Base-by-base conservation (phyloP, 2,888 invertebrate species). In the Gastrophysa polygoni region DNA sequence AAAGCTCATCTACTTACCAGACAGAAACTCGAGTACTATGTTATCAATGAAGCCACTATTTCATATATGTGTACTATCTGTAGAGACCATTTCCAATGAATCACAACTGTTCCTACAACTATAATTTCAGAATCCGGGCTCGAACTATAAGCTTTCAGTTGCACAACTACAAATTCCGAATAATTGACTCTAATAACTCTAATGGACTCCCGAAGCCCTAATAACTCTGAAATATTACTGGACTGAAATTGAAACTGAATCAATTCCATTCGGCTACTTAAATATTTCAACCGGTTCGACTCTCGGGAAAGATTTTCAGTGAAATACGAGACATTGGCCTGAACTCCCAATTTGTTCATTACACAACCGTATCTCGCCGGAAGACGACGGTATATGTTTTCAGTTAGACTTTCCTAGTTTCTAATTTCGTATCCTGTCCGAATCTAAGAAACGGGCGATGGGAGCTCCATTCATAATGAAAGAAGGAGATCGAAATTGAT, bases 271-370 rank as follows among this genome's bases (percentile, higher is more conserved):
- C 46, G 46, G 21, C 14, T 43, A 43, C 54, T 43, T 54, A 4
- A 43, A 43, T 43, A 43, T 43, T 54, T 49, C 49, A 49, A 8
- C 34, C 34, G 38, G 7, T 29, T 52, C 52, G 21, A n/a, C 21
- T 24, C 24, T 20, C 1, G 17, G 14, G 24, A 6, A 54, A 43
- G 38, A 44, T 54, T 43, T 54, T 52, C 51, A n/a, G 43, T 34
- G 43, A 10, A 54, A 54, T 54, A 16, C 38, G 43, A 54, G 14
- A 43, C 24, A 54, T 28, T 43, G 43, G 28, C 44, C 17, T 10
- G 34, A 52, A 43, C 54, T 54, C n/a, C 54, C 43, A 43, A 43
- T 43, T 43, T 43, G 43, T 24, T 43, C 54, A 43, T 43, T 54
- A 54, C 43, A 43, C n/a, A n/a, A n/a, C n/a, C n/a, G n/a, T n/a